These are phyloP conservation scores for Glomeris maerens DNA, from an alignment of 1,140 invertebrate genomes.

Conservation along the genomic window DNA sequence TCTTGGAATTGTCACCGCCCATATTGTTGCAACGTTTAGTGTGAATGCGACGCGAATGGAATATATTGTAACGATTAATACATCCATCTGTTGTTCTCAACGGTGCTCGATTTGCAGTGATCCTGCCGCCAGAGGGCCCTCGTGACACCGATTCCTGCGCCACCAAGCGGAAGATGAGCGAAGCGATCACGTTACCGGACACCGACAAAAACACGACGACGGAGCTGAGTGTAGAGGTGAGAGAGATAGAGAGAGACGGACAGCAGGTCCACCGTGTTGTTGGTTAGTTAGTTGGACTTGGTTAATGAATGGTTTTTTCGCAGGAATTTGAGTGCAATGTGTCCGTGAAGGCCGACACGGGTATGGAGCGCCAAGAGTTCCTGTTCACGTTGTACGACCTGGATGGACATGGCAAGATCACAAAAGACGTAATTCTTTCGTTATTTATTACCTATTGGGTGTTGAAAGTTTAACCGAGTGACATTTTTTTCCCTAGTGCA, in stretches of 20 bases:
- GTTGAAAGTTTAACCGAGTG: not conserved
- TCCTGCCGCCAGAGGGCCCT: constrained; percentile 4
- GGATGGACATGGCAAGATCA: constrained; percentile 78
- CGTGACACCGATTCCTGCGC: not conserved
- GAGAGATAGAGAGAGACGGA: not conserved
- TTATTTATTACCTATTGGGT: constrained; percentile 4
- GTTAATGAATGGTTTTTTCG: constrained; percentile 6
- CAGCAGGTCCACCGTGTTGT: too few species aligned
- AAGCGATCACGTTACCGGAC: not conserved
- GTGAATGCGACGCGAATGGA: too few species aligned
- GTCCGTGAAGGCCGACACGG: constrained; percentile 53
- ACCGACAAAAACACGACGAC: not conserved
- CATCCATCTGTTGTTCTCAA: too few species aligned
- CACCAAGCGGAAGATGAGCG: not conserved
- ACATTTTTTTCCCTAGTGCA: too few species aligned
- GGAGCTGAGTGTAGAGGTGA: not conserved
- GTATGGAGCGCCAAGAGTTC: constrained; percentile 65
- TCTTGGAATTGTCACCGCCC: too few species aligned
- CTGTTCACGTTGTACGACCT: constrained; percentile 84
- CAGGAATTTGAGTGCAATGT: constrained; percentile 79
- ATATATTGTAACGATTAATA: too few species aligned
- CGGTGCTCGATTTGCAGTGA: constrained; percentile 2
- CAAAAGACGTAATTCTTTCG: constrained; percentile 58
- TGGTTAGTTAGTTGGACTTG: not conserved
- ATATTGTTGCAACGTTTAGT: too few species aligned